Conservation (phyloP, 2,888 invertebrate species). For the Atrina japonica region DNA sequence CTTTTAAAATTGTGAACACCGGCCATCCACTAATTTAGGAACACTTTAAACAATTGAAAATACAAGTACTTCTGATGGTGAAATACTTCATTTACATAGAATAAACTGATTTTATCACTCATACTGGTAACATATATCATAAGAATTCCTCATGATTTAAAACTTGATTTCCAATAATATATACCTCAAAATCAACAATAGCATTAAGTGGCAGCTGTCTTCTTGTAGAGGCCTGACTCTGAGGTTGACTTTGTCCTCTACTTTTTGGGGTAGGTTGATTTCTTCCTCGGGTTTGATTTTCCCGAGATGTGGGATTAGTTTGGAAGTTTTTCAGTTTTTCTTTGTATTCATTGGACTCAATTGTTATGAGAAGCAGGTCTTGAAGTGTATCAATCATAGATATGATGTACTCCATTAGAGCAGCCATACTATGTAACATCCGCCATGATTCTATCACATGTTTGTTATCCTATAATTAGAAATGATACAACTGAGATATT, state of each 20-base stretch:
- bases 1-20: too few relatives aligned
- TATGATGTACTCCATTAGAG: slow-evolving; percentile 74
- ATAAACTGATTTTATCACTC: too few relatives aligned
- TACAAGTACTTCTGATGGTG: too few relatives aligned
- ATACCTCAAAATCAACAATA: slow-evolving; percentile 23
- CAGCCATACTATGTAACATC: slow-evolving; percentile 75
- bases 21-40: too few relatives aligned
- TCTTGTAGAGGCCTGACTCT: slow-evolving; percentile 5
- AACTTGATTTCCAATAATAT: too few relatives aligned
- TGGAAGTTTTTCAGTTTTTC: not conserved
- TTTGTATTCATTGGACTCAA: slow-evolving; percentile 45
- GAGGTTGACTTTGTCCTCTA: slow-evolving; percentile 6
- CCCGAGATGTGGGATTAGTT: not conserved
- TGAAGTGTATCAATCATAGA: slow-evolving; percentile 67
- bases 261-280: not conserved
- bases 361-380: slow-evolving; percentile 62
- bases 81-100: not conserved
- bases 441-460: slow-evolving; percentile 74
- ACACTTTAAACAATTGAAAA: too few relatives aligned
- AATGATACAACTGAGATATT: not conserved
- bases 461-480: slow-evolving; percentile 50
- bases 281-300: not conserved
- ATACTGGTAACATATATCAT: too few relatives aligned
- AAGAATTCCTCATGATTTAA: too few relatives aligned
- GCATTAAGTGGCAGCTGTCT: not conserved